Conservation (phyloP, 2,113 vertebrate species). For the Philantomba maxwellii region DNA sequence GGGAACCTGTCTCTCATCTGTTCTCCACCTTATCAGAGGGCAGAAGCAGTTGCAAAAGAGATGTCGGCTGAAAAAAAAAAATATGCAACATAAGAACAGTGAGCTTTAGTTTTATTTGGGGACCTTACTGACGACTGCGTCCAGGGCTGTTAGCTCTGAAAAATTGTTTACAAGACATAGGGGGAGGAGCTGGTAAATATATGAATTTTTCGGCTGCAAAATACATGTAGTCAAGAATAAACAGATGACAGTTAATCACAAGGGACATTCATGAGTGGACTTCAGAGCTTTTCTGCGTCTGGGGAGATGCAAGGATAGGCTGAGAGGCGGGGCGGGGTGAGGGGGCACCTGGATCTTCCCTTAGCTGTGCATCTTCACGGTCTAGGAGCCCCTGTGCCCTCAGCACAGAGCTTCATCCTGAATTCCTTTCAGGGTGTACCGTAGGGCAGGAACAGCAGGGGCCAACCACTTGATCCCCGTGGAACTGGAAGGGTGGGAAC, state of each 20-base stretch:
- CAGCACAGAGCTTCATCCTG: neutral
- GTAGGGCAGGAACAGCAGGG: neutral
- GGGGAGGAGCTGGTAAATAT: neutral
- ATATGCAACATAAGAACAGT: too few species aligned
- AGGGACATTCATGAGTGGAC: neutral
- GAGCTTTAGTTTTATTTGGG: neutral
- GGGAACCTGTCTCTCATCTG: neutral
- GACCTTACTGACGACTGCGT: neutral
- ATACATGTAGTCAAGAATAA: neutral
- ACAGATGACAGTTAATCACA: neutral
- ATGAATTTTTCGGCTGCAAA: neutral
- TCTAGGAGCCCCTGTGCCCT: neutral
- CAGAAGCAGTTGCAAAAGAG: neutral
- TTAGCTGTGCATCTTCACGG: neutral
- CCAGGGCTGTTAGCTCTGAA: neutral
- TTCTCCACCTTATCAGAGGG: neutral
- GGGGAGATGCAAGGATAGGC: neutral
- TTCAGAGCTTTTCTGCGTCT: neutral
- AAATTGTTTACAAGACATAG: neutral
- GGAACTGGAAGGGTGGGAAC: neutral
- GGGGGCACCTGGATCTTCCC: neutral
- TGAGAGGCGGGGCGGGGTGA: neutral
- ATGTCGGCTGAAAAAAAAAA: neutral
- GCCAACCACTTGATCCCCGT: fast-evolving
- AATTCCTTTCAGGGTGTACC: neutral